Base-by-base conservation (phyloP, 2,113 vertebrate genomes). In the Typhlomys cinereus region DNA sequence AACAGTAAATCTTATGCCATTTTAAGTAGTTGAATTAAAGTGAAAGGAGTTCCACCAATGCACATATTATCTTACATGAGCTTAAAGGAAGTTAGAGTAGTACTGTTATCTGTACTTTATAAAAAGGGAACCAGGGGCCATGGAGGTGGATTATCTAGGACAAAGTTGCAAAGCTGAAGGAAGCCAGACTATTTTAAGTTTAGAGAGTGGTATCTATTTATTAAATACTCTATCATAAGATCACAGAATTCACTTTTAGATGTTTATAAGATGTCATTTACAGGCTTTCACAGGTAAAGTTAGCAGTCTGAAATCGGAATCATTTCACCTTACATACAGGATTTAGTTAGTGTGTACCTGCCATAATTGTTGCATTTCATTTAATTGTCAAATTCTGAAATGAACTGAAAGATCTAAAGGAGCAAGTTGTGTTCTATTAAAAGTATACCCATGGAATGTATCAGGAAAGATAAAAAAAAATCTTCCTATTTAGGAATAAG, bases 211-310 rank as follows among this genome's bases (percentile, higher is more conserved):
- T 41, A 15, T 61, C 31, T 21, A 1, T 67, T 83, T 74, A 89
- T 6, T 81, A 75, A 69, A 48, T 69, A 44, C 7, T 91, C 27
- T 73, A 31, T 71, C 46, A 64, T 46, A 62, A 27, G 57, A 41
- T n/a, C 41, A 23, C 31, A 46, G 31, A 48, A 29, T 75, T 89
- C 25, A 71, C 44, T 59, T 80, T 52, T 8, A 11, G 85, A 88
- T 46, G 7, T 25, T 29, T 88, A 61, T 11, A 48, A 54, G 84
- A 61, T 44, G 3, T 44, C 27, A 73, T 82, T 83, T 23, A 59
- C 69, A 48, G 85, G 44, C 34, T 85, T 91, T 89, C 31, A 79
- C 81, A 70, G 29, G n/a, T 57, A 62, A 75, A 75, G n/a, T 54
- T 85, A 36, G n/a, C 73, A 52, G 73, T 39, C n/a, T 41, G 36